Conservation (phyloP, 2,113 vertebrate genomes). For the Myotis lucifugus region DNA sequence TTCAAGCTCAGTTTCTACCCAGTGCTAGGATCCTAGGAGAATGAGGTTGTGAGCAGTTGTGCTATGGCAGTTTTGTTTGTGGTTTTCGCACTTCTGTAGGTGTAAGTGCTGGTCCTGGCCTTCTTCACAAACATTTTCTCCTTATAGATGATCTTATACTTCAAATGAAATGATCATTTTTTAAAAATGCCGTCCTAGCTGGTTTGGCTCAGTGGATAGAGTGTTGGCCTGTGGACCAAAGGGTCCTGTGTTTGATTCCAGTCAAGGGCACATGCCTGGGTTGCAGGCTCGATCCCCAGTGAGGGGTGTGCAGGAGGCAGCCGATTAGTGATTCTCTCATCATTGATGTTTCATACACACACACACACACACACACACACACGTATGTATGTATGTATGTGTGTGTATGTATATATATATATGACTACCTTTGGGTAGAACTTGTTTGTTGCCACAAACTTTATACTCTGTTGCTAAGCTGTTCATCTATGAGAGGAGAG, state of each 20-base stretch:
- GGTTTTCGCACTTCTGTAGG: neutral
- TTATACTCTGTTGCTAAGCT: neutral
- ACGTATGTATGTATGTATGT: too few relatives aligned
- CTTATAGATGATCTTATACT: neutral
- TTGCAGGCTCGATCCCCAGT: too few relatives aligned
- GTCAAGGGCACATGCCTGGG: too few relatives aligned
- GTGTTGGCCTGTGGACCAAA: too few relatives aligned
- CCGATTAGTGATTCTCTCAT: too few relatives aligned
- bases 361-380: too few relatives aligned
- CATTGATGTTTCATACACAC: too few relatives aligned
- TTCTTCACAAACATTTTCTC: neutral
- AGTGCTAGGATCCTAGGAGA: neutral
- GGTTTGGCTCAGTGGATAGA: too few relatives aligned
- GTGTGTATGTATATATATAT: neutral
- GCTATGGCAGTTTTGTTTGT: neutral
- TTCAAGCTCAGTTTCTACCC: rapidly evolving
- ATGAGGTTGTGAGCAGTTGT: neutral
- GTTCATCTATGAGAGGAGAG: neutral
- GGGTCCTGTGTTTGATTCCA: too few relatives aligned
- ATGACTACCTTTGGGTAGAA: neutral
- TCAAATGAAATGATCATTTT: neutral
- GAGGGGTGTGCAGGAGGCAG: too few relatives aligned
- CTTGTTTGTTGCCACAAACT: neutral
- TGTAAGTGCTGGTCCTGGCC: neutral
- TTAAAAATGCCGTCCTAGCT: too few relatives aligned